Evolutionary conservation across 2,888 invertebrate species (phyloP).

Genomic region (Himalopsyche kuldschensis): DNA sequence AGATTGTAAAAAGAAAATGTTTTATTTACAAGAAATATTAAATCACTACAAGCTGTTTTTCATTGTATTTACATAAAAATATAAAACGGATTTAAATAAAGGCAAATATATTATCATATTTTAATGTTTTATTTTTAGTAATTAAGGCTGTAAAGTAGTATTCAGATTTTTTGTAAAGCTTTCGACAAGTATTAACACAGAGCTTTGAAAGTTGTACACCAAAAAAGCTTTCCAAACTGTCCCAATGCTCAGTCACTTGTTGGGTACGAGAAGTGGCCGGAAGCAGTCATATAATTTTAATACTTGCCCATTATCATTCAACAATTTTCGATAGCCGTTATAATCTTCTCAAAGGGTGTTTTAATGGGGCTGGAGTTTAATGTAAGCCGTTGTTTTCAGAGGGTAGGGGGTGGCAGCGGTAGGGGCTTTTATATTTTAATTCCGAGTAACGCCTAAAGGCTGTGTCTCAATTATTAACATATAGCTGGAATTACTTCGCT

Average conservation of each 20-base stretch:
- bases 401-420: constrained; percentile 3
- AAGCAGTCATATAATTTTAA: constrained; percentile 26
- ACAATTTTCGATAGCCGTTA: constrained; percentile 37
- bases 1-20: no score
- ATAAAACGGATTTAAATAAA: no score
- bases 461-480: not conserved
- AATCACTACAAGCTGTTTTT: no score
- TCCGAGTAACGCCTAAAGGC: constrained; percentile 11
- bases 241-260: not conserved
- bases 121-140: no score
- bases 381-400: constrained; percentile 24
- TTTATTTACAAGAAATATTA: no score
- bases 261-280: not conserved
- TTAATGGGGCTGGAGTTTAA: constrained; percentile 34
- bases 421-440: constrained; percentile 27
- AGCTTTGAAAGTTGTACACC: not conserved
- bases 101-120: not conserved
- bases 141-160: no score
- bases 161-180: not conserved
- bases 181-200: not conserved
- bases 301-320: constrained; percentile 35
- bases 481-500: not conserved
- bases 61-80: no score
- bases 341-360: constrained; percentile 36
- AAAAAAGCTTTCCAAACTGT: not conserved